Evolutionary conservation across 2,113 vertebrate genomes (phyloP), one percentile per base, ranked within the genome.

Genomic region (Dendropsophus ebraccatus): DNA sequence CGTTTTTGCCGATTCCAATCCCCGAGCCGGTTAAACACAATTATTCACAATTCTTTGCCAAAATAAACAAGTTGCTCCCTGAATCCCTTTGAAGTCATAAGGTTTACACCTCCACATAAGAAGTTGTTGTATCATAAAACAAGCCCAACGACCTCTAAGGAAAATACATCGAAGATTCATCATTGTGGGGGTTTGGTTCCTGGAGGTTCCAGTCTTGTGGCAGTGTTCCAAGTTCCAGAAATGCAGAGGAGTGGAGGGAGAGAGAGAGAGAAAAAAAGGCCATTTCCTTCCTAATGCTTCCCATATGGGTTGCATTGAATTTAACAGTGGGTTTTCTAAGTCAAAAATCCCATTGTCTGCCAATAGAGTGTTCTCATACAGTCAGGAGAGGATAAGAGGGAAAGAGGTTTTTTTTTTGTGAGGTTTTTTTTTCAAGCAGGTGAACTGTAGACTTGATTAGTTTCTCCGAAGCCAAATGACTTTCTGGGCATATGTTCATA

Each of bases 221-320:
- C 45, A 85, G 28, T 21, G 70, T 62, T 75, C 82, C 82, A 84
- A 85, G 58, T 85, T 78, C 28, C 60, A 78, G 58, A 85, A 52
- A 67, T 67, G 58, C 74, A 85, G 74, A 85, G 58, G 58, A 85
- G 83, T 54, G 12, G 30, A 74, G 32, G 23, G 37, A 52, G 50
- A 50, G 19, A 69, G 16, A 79, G 41, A 69, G 12, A 79, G 41
- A 76, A 84, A 73, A 73, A 76, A 73, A 28, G 74, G 8, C 81
- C 65, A 83, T 85, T 85, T 85, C 83, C 83, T 78, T 69, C 74
- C 83, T 78, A 85, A 85, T 85, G 74, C 60, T 69, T 85, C 58
- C 83, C 74, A 85, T 75, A 85, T 79, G 83, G 73, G 49, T 35
- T 67, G 47, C 37, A 49, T 11, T 85, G 52, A 56, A 69, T 85